Conservation (phyloP, 2,888 invertebrate species). For the Candidula unifasciata region DNA sequence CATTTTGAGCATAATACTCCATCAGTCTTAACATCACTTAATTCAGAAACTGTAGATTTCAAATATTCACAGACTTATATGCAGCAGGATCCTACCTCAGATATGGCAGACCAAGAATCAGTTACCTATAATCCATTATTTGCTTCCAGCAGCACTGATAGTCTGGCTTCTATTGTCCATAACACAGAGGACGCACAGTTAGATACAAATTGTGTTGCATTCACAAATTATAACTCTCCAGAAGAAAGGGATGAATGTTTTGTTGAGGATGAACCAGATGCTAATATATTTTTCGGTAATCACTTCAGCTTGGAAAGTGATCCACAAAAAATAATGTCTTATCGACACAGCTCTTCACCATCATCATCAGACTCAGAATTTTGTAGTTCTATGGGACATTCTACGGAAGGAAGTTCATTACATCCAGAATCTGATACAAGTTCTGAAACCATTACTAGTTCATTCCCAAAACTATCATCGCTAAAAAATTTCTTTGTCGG, state of each 20-base stretch:
- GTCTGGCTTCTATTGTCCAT: not conserved
- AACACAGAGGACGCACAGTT: not conserved
- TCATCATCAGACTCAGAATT: not conserved
- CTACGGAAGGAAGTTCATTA: conserved; percentile 2
- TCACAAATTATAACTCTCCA: not conserved
- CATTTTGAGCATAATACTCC: not conserved
- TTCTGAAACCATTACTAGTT: conserved; percentile 18
- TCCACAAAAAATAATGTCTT: conserved; percentile 44
- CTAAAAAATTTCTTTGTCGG: conserved; percentile 39
- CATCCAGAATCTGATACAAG: conserved; percentile 17
- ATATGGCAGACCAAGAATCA: not conserved
- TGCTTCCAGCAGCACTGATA: not conserved
- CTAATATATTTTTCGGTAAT: not conserved
- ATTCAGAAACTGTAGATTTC: not conserved
- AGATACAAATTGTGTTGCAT: not conserved
- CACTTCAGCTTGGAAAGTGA: not conserved
- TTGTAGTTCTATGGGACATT: not conserved
- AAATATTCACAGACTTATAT: not conserved
- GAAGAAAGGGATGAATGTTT: not conserved
- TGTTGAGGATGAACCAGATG: not conserved
- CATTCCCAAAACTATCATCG: conserved; percentile 39
- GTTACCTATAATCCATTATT: not conserved
- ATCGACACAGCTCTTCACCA: not conserved
- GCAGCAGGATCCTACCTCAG: not conserved
- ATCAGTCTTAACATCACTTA: not conserved